Conservation (phyloP, 2,888 invertebrate genomes). For the Ceraclea dissimilis region DNA sequence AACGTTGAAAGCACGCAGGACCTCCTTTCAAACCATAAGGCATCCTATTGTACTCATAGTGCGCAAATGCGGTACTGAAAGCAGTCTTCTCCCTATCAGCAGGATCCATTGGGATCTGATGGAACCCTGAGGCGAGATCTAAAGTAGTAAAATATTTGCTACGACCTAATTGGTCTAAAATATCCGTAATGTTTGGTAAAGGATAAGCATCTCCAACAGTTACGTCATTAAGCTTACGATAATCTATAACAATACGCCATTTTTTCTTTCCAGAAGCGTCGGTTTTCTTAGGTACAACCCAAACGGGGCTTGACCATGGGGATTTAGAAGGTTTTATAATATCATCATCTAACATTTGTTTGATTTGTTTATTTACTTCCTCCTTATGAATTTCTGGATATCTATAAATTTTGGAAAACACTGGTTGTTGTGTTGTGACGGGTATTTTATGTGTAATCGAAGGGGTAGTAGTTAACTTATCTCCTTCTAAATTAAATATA, state of each 20-base stretch:
- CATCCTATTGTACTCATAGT: slow-evolving; percentile 1
- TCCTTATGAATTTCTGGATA: slow-evolving; percentile 29
- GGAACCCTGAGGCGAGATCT: slow-evolving; percentile 4
- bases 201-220: slow-evolving; percentile 7
- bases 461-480: slow-evolving; percentile 27
- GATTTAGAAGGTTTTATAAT: slow-evolving; percentile 27
- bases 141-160: slow-evolving; percentile 4
- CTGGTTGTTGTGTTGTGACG: slow-evolving; percentile 24
- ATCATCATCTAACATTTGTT: slow-evolving; percentile 27
- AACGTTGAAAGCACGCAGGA: not conserved
- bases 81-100: slow-evolving; percentile 3
- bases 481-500: slow-evolving; percentile 27
- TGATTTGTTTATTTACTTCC: slow-evolving; percentile 29
- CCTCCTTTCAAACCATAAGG: slow-evolving; percentile 1
- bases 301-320: slow-evolving; percentile 20
- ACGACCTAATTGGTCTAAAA: slow-evolving; percentile 9
- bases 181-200: slow-evolving; percentile 8
- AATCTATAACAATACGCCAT: slow-evolving; percentile 7
- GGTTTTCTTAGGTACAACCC: slow-evolving; percentile 23
- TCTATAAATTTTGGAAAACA: slow-evolving; percentile 28
- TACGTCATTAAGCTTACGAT: slow-evolving; percentile 3
- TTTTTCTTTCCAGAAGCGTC: slow-evolving; percentile 3
- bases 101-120: not conserved
- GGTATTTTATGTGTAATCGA: slow-evolving; percentile 27
- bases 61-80: not conserved